Percentiles rank a stretch among this genome's conserved stretches.
phyloP scores from a whole-genome alignment of 2,797 vertebrate genomes.

The Hypotaenidia philippensis region DNA sequence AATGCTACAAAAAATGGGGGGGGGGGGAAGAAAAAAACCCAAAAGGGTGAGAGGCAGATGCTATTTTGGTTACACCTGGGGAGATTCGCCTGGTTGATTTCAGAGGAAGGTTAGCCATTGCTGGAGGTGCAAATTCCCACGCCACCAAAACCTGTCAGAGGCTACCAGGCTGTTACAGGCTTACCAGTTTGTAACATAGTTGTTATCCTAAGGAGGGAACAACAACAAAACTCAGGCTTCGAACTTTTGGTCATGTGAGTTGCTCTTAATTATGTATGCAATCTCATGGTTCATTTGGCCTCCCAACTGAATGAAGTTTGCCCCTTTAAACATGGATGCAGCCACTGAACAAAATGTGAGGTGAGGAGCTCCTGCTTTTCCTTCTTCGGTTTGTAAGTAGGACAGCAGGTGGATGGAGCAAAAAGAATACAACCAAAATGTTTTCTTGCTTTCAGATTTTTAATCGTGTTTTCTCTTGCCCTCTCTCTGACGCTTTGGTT shows the following conservation, averaged over 20 bases:
- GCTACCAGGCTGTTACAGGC: not conserved
- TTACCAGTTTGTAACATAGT: not conserved
- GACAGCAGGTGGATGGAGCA: not conserved
- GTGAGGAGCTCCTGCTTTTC: not conserved
- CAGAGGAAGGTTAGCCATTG: not conserved
- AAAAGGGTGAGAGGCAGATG: not conserved
- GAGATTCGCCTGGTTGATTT: not conserved
- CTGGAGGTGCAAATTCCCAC: not conserved
- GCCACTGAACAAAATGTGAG: not conserved
- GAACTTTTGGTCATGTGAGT: not conserved
- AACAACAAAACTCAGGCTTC: not conserved
- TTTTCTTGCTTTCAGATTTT: not conserved
- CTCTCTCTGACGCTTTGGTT: not conserved
- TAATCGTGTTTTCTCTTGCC: not conserved
- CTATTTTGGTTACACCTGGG: not conserved
- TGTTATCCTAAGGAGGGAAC: not conserved
- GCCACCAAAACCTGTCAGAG: not conserved
- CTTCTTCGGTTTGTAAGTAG: not conserved
- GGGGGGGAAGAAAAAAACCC: no score
- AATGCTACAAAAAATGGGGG: not conserved
- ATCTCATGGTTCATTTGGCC: constrained; percentile 12
- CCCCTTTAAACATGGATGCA: not conserved
- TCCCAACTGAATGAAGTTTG: not conserved
- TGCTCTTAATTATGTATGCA: not conserved
- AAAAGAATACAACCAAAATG: not conserved